Evolutionary conservation across 1,140 invertebrate genomes (phyloP).

Genomic region (Pogonomyrmex barbatus): DNA sequence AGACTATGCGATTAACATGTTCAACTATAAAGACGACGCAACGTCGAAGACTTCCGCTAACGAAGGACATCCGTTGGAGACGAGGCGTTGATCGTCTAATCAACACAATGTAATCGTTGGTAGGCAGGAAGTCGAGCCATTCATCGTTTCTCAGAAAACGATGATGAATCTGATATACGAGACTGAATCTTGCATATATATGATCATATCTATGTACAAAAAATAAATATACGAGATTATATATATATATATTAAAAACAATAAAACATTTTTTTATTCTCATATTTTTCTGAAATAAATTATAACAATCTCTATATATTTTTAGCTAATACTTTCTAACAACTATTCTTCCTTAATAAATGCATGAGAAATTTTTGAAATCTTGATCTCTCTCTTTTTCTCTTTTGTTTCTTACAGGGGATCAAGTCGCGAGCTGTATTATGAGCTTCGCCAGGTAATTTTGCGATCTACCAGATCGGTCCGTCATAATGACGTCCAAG

Average conservation of each 20-base stretch:
- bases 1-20: constrained; percentile 52
- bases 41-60: constrained; percentile 32
- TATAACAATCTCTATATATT: not conserved
- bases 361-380: not conserved
- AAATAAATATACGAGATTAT: not conserved
- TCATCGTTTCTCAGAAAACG: constrained; percentile 32
- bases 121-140: constrained; percentile 32
- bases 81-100: constrained; percentile 46
- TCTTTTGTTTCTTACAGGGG: not conserved
- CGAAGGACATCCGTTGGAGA: constrained; percentile 44
- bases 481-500: constrained; percentile 50
- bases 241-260: not conserved
- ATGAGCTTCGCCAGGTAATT: constrained; percentile 43
- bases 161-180: constrained; percentile 1
- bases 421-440: not conserved
- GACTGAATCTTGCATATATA: constrained; percentile 4
- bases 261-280: not conserved
- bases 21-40: constrained; percentile 16
- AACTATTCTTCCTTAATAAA: constrained; percentile 18
- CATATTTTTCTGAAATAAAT: not conserved
- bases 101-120: constrained; percentile 8
- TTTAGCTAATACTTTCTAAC: not conserved
- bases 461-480: constrained; percentile 48
- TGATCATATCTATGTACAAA: not conserved
- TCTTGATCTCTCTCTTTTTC: too few species aligned